phyloP scores from a whole-genome alignment of 2,888 invertebrate species.

The Rotaria sp. region DNA sequence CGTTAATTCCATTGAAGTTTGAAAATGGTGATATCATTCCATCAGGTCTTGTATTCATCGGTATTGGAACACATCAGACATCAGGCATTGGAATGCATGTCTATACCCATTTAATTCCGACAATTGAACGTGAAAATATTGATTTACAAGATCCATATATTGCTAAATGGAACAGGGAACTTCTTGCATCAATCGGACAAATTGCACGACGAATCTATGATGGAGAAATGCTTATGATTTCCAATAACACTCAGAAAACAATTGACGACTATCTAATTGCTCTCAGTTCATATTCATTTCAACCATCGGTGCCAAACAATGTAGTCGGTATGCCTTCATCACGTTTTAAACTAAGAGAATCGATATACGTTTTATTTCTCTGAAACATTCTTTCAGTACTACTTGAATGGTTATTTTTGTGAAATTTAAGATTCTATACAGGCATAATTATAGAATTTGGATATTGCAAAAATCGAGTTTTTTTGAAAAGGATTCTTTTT shows the following conservation, averaged over 20 bases:
- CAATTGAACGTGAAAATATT: constrained; percentile 1
- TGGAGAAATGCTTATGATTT: not conserved
- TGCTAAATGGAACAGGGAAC: not conserved
- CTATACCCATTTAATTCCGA: not conserved
- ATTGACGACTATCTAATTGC: not conserved
- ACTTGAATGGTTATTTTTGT: no score
- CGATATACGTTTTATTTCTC: no score
- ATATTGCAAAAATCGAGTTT: no score
- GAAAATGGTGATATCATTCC: not conserved
- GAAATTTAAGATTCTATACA: no score
- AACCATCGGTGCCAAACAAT: not conserved
- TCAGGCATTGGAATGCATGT: not conserved
- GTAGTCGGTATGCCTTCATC: not conserved
- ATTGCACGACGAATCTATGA: not conserved
- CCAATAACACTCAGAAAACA: not conserved
- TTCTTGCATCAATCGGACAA: not conserved
- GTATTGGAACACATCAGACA: not conserved
- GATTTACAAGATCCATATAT: constrained; percentile 21
- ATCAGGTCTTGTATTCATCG: not conserved
- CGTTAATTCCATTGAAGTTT: not conserved
- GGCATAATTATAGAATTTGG: no score
- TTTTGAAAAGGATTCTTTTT: no score
- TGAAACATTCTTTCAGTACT: no score
- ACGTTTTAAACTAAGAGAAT: not conserved
- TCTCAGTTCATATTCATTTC: not conserved